phyloP scores from a whole-genome alignment of 1,140 invertebrate species.

The Gerris buenoi region DNA sequence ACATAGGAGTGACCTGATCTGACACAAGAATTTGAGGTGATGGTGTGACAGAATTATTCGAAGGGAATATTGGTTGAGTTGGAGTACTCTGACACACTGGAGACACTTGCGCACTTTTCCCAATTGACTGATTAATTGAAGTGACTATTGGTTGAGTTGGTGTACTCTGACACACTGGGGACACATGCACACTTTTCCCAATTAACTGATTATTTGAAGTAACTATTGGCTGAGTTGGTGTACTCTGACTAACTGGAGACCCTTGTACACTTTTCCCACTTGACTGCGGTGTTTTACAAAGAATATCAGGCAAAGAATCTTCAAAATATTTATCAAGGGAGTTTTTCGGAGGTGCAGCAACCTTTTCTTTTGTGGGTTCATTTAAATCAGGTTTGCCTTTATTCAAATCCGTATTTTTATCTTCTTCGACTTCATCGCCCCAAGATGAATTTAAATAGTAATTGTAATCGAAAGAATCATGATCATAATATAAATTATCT shows the following conservation, averaged over 20 bases:
- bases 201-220: background rate
- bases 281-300: background rate
- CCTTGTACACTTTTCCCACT: background rate
- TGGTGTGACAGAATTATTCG: background rate
- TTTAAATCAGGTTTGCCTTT: no score
- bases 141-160: no score
- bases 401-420: no score
- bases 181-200: no score
- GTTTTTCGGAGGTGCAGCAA: background rate
- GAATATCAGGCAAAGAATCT: background rate
- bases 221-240: background rate
- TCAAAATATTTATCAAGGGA: background rate
- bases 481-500: background rate
- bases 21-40: background rate
- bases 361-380: background rate
- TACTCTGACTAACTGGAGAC: background rate
- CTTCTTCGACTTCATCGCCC: no score
- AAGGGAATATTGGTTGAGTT: background rate
- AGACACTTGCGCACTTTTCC: no score
- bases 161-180: no score
- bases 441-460: background rate
- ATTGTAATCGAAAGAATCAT: background rate
- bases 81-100: background rate
- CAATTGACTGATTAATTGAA: no score
- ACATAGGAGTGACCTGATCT: slow-evolving; percentile 3